Evolutionary conservation across 30 jellyfish, hydroid and myxozoan genomes (phyloP).

Genomic region (Aurelia sp.): DNA sequence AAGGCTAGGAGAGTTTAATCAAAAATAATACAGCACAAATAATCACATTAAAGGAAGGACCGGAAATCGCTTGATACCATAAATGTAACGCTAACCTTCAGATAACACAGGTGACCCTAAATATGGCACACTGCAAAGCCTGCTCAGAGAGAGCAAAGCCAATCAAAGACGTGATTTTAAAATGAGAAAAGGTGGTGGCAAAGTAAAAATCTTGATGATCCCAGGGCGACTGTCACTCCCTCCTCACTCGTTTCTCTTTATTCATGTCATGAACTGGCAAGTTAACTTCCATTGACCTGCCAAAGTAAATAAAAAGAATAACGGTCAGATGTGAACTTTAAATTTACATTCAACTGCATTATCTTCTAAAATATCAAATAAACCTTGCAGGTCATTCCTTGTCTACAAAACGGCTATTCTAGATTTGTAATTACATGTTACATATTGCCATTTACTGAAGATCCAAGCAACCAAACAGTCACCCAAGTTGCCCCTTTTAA

Average conservation of each 20-base stretch:
- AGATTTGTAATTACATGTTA: too few relatives aligned
- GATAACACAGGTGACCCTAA: slow-evolving; percentile 17
- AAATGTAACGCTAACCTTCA: slow-evolving; percentile 62
- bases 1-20: too few relatives aligned
- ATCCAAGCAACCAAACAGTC: too few relatives aligned
- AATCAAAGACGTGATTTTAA: slow-evolving; percentile 20
- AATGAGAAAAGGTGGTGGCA: slow-evolving; percentile 59
- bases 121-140: slow-evolving; percentile 79
- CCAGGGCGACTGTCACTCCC: slow-evolving; percentile 83
- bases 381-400: too few relatives aligned
- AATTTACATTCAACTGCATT: neutral
- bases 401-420: too few relatives aligned
- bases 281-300: slow-evolving; percentile 69
- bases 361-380: too few relatives aligned
- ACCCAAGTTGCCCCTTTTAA: too few relatives aligned
- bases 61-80: slow-evolving; percentile 7
- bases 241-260: slow-evolving; percentile 77
- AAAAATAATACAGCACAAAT: too few relatives aligned
- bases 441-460: too few relatives aligned
- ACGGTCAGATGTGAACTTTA: slow-evolving; percentile 18
- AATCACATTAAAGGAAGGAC: neutral
- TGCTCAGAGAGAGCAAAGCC: slow-evolving; percentile 67
- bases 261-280: slow-evolving; percentile 90
- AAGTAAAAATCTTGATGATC: slow-evolving; percentile 10
- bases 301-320: slow-evolving; percentile 41